Conservation (phyloP, 2,797 vertebrate genomes). For the Hapalemur alaotrensis region DNA sequence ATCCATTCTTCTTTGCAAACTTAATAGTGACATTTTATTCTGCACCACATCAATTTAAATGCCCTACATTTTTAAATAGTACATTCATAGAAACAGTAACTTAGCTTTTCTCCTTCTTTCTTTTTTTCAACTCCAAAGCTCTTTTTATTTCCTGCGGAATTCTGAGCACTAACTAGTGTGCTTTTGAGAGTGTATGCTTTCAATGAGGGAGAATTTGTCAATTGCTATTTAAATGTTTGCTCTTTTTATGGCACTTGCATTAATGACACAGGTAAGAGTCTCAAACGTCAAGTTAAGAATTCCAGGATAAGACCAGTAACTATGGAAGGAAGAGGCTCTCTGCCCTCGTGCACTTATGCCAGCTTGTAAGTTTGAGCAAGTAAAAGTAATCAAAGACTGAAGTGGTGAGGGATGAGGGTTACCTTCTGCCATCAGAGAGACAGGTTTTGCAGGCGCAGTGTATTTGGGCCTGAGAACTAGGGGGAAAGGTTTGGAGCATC, state of each 20-base stretch:
- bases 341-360: accelerated
- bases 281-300: not conserved
- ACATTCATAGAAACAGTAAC: not conserved
- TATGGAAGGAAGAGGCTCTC: not conserved
- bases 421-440: not conserved
- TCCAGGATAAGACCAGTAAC: not conserved
- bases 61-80: not conserved
- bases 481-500: not conserved
- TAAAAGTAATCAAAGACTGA: not conserved
- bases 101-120: not conserved
- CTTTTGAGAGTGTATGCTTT: not conserved
- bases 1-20: not conserved
- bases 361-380: not conserved
- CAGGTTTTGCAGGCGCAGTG: too few species aligned
- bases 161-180: not conserved
- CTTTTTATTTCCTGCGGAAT: not conserved
- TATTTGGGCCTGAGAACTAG: not conserved
- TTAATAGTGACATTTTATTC: not conserved
- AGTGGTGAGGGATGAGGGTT: not conserved
- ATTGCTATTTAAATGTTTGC: not conserved
- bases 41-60: not conserved
- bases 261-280: not conserved
- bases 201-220: not conserved
- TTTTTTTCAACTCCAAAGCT: not conserved
- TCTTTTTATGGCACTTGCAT: not conserved